Conservation (phyloP, 2,113 vertebrate genomes). For the Pluvianellus socialis region DNA sequence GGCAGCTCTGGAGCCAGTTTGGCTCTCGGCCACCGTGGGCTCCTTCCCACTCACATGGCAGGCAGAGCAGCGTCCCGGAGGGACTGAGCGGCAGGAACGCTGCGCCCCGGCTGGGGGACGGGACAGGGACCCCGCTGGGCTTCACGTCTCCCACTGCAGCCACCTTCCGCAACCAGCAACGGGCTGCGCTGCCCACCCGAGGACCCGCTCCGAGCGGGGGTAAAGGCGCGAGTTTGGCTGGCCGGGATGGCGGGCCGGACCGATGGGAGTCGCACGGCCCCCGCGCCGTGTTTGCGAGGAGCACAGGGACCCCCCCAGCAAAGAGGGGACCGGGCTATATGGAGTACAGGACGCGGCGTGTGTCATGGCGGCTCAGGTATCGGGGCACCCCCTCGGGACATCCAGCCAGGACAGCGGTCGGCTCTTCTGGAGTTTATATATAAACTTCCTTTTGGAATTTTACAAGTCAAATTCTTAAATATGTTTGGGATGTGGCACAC, state of each 20-base stretch:
- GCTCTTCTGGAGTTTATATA: background rate
- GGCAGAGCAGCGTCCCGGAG: background rate
- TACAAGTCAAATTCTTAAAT: background rate
- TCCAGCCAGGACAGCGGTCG: background rate
- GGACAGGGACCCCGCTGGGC: background rate
- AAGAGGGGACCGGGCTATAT: background rate
- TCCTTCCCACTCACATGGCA: background rate
- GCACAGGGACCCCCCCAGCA: rapidly evolving
- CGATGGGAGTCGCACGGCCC: background rate
- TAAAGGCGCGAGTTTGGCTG: background rate
- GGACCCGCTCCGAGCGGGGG: background rate
- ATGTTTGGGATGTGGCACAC: background rate
- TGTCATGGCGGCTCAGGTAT: background rate
- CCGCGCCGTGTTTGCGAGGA: rapidly evolving
- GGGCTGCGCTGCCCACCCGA: background rate
- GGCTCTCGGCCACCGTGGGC: rapidly evolving
- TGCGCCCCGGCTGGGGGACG: background rate
- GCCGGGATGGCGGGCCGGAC: background rate
- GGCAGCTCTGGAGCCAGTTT: background rate
- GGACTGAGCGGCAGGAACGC: rapidly evolving
- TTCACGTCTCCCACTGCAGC: background rate
- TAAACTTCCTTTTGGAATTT: background rate
- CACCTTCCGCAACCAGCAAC: background rate
- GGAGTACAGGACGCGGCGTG: background rate
- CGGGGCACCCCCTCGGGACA: background rate